Evolutionary conservation across 1,140 invertebrate species (phyloP).

Genomic region (Drosophila watanabei): DNA sequence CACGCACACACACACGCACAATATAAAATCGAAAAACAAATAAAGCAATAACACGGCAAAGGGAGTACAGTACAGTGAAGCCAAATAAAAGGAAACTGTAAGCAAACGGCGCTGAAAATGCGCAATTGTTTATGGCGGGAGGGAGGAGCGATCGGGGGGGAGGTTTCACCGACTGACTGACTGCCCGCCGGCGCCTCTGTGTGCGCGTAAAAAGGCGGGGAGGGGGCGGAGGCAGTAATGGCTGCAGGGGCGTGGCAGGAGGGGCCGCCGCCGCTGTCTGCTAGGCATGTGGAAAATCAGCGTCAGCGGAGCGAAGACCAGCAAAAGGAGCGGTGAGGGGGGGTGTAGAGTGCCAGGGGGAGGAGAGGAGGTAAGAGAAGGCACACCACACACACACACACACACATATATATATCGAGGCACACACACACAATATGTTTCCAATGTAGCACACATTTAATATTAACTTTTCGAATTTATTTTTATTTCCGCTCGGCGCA

Average conservation of each 20-base stretch:
- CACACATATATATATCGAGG: not conserved
- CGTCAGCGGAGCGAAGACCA: constrained; percentile 61
- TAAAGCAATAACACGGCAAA: constrained; percentile 9
- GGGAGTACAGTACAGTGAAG: constrained; percentile 30
- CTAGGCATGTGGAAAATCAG: constrained; percentile 81
- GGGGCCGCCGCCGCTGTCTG: constrained; percentile 53
- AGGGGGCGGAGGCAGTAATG: constrained; percentile 7
- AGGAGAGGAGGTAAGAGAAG: not conserved
- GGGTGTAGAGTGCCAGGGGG: not conserved
- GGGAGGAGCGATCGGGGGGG: not conserved
- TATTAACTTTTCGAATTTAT: constrained; percentile 84
- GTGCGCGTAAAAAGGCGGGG: constrained; percentile 2
- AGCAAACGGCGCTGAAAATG: constrained; percentile 81
- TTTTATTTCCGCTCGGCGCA: constrained; percentile 79
- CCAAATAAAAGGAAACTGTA: constrained; percentile 68
- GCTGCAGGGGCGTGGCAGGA: constrained; percentile 13
- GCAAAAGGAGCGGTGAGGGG: not conserved
- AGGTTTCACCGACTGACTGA: constrained; percentile 23
- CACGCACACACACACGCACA: not conserved
- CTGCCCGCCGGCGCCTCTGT: constrained; percentile 42
- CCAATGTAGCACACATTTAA: constrained; percentile 84
- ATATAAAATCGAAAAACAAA: constrained; percentile 41
- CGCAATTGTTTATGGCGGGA: constrained; percentile 76
- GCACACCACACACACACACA: constrained; percentile 5
- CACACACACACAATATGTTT: constrained; percentile 65